Evolutionary conservation across 2,797 vertebrate species (phyloP).

Genomic region (Glyptemys insculpta): DNA sequence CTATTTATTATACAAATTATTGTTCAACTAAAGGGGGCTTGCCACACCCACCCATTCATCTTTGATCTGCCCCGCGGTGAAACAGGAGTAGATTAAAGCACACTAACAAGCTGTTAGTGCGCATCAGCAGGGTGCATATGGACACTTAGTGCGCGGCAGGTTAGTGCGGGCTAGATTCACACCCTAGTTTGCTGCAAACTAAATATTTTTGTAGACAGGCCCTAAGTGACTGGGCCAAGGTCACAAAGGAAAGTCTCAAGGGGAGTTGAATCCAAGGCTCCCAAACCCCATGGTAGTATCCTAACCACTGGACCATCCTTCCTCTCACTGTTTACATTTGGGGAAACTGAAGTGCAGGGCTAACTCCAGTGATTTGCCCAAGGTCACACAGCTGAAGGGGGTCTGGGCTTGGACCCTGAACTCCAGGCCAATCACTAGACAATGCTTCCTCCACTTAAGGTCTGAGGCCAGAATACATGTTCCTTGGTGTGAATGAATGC

Average conservation of each 20-base stretch:
- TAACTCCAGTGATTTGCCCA: neutral
- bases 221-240: neutral
- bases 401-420: neutral
- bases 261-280: neutral
- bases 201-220: neutral
- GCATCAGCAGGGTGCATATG: neutral
- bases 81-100: neutral
- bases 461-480: rapidly evolving
- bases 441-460: neutral
- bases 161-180: neutral
- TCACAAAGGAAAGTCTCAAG: neutral
- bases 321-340: neutral
- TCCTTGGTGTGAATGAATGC: neutral
- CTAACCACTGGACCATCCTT: neutral
- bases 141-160: neutral
- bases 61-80: neutral
- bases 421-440: rapidly evolving
- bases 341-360: neutral
- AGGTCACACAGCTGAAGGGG: rapidly evolving
- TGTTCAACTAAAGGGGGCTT: neutral
- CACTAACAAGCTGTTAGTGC: neutral
- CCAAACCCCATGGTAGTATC: rapidly evolving
- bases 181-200: neutral
- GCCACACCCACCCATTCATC: neutral
- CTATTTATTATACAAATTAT: neutral